Conservation (phyloP, 2,888 invertebrate genomes). For the Mystacides longicornis region DNA sequence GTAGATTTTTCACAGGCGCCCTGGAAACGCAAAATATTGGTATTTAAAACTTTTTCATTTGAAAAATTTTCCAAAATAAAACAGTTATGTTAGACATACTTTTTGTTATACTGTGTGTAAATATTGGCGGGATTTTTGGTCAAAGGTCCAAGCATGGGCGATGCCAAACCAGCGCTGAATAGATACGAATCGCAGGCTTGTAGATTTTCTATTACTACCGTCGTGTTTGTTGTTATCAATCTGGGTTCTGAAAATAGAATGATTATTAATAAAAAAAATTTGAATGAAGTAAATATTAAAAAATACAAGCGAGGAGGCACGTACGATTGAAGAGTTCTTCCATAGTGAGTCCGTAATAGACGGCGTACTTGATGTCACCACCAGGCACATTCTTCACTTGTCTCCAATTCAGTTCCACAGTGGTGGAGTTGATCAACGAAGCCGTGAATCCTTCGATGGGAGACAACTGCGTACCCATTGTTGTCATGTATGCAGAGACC, state of each 20-base stretch:
- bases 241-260: slow-evolving; percentile 36
- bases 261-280: not conserved
- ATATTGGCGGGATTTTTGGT: slow-evolving; percentile 44
- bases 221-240: slow-evolving; percentile 45
- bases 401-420: slow-evolving; percentile 61
- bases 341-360: slow-evolving; percentile 59
- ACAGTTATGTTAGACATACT: slow-evolving; percentile 32
- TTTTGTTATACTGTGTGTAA: slow-evolving; percentile 55
- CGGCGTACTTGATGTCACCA: slow-evolving; percentile 51
- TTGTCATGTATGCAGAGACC: slow-evolving; percentile 40
- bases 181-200: slow-evolving; percentile 68
- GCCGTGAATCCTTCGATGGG: slow-evolving; percentile 42
- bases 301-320: not conserved
- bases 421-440: slow-evolving; percentile 48
- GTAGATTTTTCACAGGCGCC: slow-evolving; percentile 63
- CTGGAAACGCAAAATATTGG: slow-evolving; percentile 29
- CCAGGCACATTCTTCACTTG: slow-evolving; percentile 29
- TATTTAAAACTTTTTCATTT: not conserved
- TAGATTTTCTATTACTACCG: slow-evolving; percentile 51
- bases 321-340: slow-evolving; percentile 51
- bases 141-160: slow-evolving; percentile 62
- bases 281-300: not conserved
- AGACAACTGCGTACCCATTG: slow-evolving; percentile 47
- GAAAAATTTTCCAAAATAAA: not conserved
- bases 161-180: slow-evolving; percentile 60